Conservation (phyloP, 2,888 invertebrate species). For the Acronicta psi region DNA sequence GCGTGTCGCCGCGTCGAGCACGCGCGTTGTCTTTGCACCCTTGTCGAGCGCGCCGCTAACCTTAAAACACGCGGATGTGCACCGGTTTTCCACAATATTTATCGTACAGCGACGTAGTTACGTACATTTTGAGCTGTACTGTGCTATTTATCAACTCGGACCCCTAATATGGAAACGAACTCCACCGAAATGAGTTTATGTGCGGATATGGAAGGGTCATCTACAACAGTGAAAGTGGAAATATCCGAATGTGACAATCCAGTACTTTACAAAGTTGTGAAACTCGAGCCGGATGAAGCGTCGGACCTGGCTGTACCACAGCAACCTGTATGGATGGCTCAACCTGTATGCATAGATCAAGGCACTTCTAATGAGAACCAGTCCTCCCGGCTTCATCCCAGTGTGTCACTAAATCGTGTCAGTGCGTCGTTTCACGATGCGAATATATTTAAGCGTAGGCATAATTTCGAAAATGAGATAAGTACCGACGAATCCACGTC, state of each 20-base stretch:
- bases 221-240: background rate
- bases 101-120: background rate
- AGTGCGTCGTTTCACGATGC: background rate
- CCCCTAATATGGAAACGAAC: background rate
- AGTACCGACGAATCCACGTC: slow-evolving; percentile 18
- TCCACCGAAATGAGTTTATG: background rate
- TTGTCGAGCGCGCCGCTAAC: too few relatives aligned
- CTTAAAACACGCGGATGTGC: too few relatives aligned
- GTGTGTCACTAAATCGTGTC: background rate
- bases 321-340: background rate
- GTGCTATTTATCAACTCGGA: background rate
- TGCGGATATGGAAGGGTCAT: background rate
- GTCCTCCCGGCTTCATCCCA: background rate
- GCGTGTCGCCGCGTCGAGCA: too few relatives aligned
- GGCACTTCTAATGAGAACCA: background rate
- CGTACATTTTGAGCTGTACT: background rate
- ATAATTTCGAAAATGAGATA: slow-evolving; percentile 8
- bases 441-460: background rate
- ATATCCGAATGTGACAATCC: background rate
- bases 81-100: background rate
- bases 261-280: background rate
- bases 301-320: background rate
- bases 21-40: too few relatives aligned
- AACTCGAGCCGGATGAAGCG: background rate
- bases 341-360: background rate